phyloP scores from a whole-genome alignment of 1,140 invertebrate species.

The Drosophila sp. region DNA sequence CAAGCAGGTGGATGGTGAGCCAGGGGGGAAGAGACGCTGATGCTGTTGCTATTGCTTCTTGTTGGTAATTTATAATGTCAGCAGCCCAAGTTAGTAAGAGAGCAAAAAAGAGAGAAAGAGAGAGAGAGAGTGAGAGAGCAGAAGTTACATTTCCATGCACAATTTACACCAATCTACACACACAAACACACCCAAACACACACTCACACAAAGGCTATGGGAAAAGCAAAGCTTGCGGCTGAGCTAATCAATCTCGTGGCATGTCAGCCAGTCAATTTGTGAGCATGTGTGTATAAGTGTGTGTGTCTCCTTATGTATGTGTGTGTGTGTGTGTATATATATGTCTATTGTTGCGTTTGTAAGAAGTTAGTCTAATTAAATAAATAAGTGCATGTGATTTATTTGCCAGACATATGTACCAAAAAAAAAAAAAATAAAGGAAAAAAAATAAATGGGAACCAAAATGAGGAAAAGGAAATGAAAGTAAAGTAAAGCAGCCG shows the following conservation, averaged over 20 bases:
- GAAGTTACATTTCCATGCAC: slow-evolving; percentile 81
- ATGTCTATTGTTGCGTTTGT: slow-evolving; percentile 73
- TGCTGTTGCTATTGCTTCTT: slow-evolving; percentile 38
- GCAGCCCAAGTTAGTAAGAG: slow-evolving; percentile 50
- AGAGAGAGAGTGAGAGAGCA: slow-evolving; percentile 36
- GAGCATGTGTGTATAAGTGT: slow-evolving; percentile 43
- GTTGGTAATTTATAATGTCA: slow-evolving; percentile 80
- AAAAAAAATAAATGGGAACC: slow-evolving; percentile 6
- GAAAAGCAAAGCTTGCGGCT: slow-evolving; percentile 63
- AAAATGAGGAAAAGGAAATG: slow-evolving; percentile 14
- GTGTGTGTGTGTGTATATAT: slow-evolving; percentile 38
- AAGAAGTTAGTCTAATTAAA: slow-evolving; percentile 82
- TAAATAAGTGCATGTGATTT: slow-evolving; percentile 81
- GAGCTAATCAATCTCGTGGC: slow-evolving; percentile 79
- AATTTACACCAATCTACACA: slow-evolving; percentile 78
- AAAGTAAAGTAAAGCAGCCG: slow-evolving; percentile 12
- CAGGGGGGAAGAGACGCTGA: background rate
- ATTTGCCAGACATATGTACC: slow-evolving; percentile 58
- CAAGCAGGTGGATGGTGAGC: background rate
- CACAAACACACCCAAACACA: slow-evolving; percentile 27
- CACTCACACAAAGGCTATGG: slow-evolving; percentile 9
- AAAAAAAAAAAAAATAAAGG: slow-evolving; percentile 27
- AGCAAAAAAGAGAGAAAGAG: slow-evolving; percentile 20
- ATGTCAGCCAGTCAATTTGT: slow-evolving; percentile 79
- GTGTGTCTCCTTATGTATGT: slow-evolving; percentile 1